Conservation (phyloP, 2,888 invertebrate genomes). For the Lordiphosa andalusiaca region DNA sequence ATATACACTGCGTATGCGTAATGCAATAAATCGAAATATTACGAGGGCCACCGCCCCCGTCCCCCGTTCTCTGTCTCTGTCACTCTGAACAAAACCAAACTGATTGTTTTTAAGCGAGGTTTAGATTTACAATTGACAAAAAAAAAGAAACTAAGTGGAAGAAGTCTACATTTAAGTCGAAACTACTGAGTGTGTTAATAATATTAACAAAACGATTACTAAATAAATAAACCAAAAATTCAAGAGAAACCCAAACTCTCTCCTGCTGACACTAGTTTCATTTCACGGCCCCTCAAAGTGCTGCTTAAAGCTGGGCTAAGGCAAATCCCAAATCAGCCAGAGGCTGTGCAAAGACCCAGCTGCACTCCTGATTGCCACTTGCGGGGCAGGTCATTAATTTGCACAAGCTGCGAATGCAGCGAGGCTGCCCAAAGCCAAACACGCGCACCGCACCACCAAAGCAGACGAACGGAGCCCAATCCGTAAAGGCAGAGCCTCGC, state of each 20-base stretch:
- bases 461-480: background rate
- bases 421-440: constrained; percentile 24
- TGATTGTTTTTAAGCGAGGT: constrained; percentile 66
- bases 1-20: constrained; percentile 69
- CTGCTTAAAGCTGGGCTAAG: constrained; percentile 22
- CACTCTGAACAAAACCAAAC: constrained; percentile 58
- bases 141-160: constrained; percentile 49
- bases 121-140: constrained; percentile 58
- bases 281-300: constrained; percentile 30
- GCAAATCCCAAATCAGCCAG: constrained; percentile 1
- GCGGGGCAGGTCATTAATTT: constrained; percentile 57
- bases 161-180: constrained; percentile 60
- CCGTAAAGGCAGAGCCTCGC: too few relatives aligned
- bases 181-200: constrained; percentile 75
- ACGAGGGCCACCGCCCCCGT: constrained; percentile 1
- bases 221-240: constrained; percentile 64
- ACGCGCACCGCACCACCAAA: constrained; percentile 23
- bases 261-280: constrained; percentile 36
- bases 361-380: constrained; percentile 35
- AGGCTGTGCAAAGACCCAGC: constrained; percentile 45
- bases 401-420: constrained; percentile 19
- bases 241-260: constrained; percentile 19
- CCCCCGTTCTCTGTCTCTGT: constrained; percentile 31
- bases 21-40: constrained; percentile 46
- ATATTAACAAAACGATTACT: constrained; percentile 58